Base-by-base conservation (phyloP, 2,113 vertebrate species). In the Alectura lathami region DNA sequence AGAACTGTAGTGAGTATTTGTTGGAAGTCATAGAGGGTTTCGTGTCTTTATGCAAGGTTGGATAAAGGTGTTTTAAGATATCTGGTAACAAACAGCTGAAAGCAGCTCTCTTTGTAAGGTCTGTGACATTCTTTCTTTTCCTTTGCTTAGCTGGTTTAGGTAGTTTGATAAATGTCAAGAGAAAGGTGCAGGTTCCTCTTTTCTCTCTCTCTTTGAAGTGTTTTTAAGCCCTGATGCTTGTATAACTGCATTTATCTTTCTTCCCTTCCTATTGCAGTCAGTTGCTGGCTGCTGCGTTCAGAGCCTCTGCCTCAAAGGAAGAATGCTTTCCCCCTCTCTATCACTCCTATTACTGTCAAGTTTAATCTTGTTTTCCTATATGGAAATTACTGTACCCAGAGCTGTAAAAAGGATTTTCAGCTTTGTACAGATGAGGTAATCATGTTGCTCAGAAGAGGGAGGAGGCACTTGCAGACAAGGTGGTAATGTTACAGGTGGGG, bases 331-430 rank as follows among this genome's bases (percentile, higher is more conserved):
- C 85, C 36, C 23, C 51, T 94, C 83, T 75, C 83, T 72, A 77
- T 88, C 60, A 72, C 86, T 89, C 75, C 82, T 80, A 85, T 88
- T 95, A 82, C 88, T 72, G 86, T 95, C 80, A 96, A 89, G 84
- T 91, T 97, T 54, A 84, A 94, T 95, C 94, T 96, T 90, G 84
- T 89, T 97, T 68, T 95, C 67, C 93, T 94, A 0, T 48, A 53
- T 40, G 24, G 83, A 79, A 86, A 64, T 95, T 94, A 66, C 11
- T 75, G 96, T 96, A 73, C 57, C 36, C 70, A 91, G 64, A 94
- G 74, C 68, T 97, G 80, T 27, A 67, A 89, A 95, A 63, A 86
- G 51, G 64, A 63, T 89, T 94, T 95, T 80, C 76, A 88, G 79
- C 56, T 87, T 83, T 63, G 83, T 64, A n/a, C 50, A 88, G 68